A percentile compares a stretch with the other conserved stretches of the same genome.
Evolutionary conservation across 2,113 vertebrate genomes (phyloP).

Genomic region (Microcebus ravelobensis): DNA sequence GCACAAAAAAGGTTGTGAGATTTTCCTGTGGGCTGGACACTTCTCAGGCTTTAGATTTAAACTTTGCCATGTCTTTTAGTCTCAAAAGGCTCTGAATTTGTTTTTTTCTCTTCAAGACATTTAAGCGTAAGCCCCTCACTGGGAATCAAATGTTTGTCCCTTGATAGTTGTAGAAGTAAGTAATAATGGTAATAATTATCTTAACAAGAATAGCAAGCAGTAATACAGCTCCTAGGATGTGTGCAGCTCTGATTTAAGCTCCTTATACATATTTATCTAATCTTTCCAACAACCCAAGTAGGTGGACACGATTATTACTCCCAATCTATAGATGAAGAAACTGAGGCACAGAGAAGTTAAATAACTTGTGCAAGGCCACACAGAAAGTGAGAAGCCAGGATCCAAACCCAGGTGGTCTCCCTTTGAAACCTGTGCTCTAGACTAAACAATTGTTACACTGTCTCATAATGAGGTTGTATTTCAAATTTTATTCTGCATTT

Average conservation of each 20-base stretch:
- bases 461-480: not conserved
- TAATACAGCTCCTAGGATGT: not conserved
- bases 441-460: not conserved
- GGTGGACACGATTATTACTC: not conserved
- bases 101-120: not conserved
- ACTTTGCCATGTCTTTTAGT: not conserved
- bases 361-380: not conserved
- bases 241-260: not conserved
- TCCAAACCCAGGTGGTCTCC: not conserved
- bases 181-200: not conserved
- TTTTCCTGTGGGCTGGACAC: not conserved
- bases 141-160: not conserved
- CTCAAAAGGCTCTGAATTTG: not conserved
- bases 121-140: not conserved
- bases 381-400: constrained; percentile 13
- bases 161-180: constrained; percentile 27
- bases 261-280: not conserved
- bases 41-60: constrained; percentile 60
- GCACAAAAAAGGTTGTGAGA: constrained; percentile 55
- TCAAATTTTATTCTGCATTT: constrained; percentile 34
- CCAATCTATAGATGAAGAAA: constrained; percentile 13
- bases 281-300: not conserved
- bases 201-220: constrained; percentile 21
- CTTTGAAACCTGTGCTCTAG: constrained; percentile 12
- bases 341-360: not conserved